Conservation (phyloP, 2,113 vertebrate species). For the Pithys albifrons region DNA sequence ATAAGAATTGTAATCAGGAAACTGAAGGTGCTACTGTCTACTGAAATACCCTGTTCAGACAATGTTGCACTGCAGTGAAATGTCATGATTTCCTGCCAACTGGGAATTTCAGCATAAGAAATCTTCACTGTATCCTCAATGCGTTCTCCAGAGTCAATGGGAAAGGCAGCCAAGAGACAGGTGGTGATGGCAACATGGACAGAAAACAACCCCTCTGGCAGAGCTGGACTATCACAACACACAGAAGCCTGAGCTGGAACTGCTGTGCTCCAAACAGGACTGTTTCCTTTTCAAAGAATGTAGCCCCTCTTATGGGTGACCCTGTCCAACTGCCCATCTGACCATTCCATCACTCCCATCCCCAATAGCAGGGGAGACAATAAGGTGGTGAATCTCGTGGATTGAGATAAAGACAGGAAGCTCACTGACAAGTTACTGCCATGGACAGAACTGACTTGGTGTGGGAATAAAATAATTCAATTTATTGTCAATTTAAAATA, state of each 20-base stretch:
- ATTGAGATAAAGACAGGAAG: not conserved
- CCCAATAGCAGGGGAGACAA: not conserved
- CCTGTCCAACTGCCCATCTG: not conserved
- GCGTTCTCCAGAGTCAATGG: not conserved
- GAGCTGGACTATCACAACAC: not conserved
- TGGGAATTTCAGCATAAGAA: not conserved
- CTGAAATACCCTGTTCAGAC: not conserved
- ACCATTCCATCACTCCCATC: rapidly evolving
- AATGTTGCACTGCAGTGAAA: not conserved
- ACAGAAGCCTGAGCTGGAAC: not conserved
- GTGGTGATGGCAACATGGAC: not conserved
- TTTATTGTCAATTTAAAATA: not conserved
- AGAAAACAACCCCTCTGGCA: not conserved
- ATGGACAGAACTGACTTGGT: not conserved
- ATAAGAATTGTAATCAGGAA: not conserved
- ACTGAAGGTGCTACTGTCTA: not conserved
- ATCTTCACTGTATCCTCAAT: not conserved
- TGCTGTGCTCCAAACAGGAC: not conserved
- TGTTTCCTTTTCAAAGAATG: rapidly evolving
- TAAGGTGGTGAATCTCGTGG: not conserved
- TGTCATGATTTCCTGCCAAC: not conserved
- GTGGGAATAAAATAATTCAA: not conserved
- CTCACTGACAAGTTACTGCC: not conserved
- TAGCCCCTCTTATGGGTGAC: not conserved
- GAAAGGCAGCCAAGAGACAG: not conserved